Conservation (phyloP, 2,888 invertebrate species). For the Toxonevra muliebris region DNA sequence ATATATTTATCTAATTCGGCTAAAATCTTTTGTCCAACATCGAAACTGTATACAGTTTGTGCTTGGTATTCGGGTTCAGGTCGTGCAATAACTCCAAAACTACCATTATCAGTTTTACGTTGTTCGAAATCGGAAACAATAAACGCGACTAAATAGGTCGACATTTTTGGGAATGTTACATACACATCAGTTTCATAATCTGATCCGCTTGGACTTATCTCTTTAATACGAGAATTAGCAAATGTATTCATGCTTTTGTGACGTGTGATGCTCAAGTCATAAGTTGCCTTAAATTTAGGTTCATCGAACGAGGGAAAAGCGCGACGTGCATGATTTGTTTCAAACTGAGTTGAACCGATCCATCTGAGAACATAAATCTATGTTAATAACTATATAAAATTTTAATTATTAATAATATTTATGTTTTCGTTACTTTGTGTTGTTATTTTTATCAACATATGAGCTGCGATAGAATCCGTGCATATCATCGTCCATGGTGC, state of each 20-base stretch:
- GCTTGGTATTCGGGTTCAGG: slow-evolving; percentile 71
- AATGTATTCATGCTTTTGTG: slow-evolving; percentile 54
- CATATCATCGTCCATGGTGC: slow-evolving; percentile 67
- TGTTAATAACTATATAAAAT: background rate
- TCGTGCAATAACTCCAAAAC: slow-evolving; percentile 72
- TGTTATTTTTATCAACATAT: slow-evolving; percentile 59
- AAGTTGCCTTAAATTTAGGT: slow-evolving; percentile 75
- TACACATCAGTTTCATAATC: slow-evolving; percentile 51
- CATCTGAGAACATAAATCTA: slow-evolving; percentile 59
- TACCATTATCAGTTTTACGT: slow-evolving; percentile 31
- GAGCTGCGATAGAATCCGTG: slow-evolving; percentile 67
- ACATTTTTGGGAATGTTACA: slow-evolving; percentile 71
- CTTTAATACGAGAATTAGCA: slow-evolving; percentile 49
- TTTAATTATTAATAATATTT: too few relatives aligned
- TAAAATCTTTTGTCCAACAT: slow-evolving; percentile 70
- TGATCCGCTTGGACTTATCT: slow-evolving; percentile 34
- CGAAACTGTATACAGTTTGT: slow-evolving; percentile 74
- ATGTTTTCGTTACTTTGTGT: slow-evolving; percentile 51
- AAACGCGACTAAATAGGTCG: slow-evolving; percentile 83
- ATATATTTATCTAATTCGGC: slow-evolving; percentile 70
- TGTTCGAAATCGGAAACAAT: slow-evolving; percentile 71
- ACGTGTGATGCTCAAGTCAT: slow-evolving; percentile 65
- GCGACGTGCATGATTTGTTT: slow-evolving; percentile 73
- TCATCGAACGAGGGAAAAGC: slow-evolving; percentile 86
- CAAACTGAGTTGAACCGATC: slow-evolving; percentile 76